phyloP scores from a whole-genome alignment of 2,888 invertebrate genomes.

The Monochamus alternatus region DNA sequence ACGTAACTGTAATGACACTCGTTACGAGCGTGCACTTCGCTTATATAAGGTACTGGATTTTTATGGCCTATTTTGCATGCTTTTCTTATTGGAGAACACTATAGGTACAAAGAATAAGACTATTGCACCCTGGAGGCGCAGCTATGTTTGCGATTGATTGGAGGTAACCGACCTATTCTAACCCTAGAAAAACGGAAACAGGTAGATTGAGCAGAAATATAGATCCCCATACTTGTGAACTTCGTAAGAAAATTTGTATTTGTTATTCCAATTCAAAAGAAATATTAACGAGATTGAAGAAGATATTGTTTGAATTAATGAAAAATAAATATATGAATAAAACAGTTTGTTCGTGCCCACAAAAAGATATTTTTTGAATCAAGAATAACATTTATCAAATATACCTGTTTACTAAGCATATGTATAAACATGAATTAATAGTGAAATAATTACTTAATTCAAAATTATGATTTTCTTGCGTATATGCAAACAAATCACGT shows the following conservation, averaged over 20 bases:
- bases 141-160: slow-evolving; percentile 8
- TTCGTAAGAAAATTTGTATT: neutral
- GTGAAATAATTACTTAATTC: no score
- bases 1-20: neutral
- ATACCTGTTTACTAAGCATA: no score
- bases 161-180: slow-evolving; percentile 3
- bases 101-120: neutral
- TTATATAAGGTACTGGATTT: neutral
- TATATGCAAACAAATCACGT: no score
- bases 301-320: no score
- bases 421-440: no score
- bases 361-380: no score
- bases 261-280: neutral
- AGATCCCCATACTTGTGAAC: neutral
- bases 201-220: neutral
- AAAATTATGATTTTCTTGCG: no score
- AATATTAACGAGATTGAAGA: no score
- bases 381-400: no score
- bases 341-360: no score
- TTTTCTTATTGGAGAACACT: slow-evolving; percentile 5
- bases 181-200: neutral
- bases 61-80: neutral
- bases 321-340: no score
- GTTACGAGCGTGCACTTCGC: neutral
- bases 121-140: slow-evolving; percentile 10